Evolutionary conservation across 2,888 invertebrate genomes (phyloP).

Genomic region (Drosophila paranaensis): DNA sequence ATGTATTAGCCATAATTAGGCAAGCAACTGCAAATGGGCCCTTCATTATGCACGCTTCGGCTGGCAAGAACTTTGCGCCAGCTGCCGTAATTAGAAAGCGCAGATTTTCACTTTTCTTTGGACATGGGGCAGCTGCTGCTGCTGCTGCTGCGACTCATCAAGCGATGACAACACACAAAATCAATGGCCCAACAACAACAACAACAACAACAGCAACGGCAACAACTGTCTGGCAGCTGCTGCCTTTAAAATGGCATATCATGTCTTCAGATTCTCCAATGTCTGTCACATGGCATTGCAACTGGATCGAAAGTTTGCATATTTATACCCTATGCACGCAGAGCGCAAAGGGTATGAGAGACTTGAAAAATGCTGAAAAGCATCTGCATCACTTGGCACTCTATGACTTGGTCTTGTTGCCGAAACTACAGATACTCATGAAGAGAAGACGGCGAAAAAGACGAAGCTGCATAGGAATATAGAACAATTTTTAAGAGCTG

Average conservation of each 20-base stretch:
- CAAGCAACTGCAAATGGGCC: conserved; percentile 43
- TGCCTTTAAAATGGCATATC: conserved; percentile 70
- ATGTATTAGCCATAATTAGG: conserved; percentile 73
- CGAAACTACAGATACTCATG: too few relatives aligned
- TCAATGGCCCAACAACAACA: conserved; percentile 45
- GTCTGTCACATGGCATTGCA: conserved; percentile 68
- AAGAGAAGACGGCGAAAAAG: too few relatives aligned
- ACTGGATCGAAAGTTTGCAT: conserved; percentile 73
- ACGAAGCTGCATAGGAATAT: too few relatives aligned
- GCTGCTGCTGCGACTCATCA: conserved; percentile 36
- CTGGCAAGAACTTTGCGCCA: conserved; percentile 51
- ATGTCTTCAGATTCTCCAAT: conserved; percentile 58
- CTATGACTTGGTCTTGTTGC: too few relatives aligned
- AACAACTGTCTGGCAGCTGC: conserved; percentile 34
- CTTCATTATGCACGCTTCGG: conserved; percentile 74
- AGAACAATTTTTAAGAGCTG: too few relatives aligned
- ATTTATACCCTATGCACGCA: conserved; percentile 32
- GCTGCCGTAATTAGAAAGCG: conserved; percentile 70
- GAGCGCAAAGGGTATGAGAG: neutral
- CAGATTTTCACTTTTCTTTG: conserved; percentile 72
- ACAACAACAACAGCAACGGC: conserved; percentile 22
- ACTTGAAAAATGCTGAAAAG: too few relatives aligned
- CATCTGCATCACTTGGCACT: too few relatives aligned
- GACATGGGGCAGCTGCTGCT: conserved; percentile 34
- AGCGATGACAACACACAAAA: conserved; percentile 72